Conservation (phyloP, 1,140 invertebrate species). For the Aphis craccivora region DNA sequence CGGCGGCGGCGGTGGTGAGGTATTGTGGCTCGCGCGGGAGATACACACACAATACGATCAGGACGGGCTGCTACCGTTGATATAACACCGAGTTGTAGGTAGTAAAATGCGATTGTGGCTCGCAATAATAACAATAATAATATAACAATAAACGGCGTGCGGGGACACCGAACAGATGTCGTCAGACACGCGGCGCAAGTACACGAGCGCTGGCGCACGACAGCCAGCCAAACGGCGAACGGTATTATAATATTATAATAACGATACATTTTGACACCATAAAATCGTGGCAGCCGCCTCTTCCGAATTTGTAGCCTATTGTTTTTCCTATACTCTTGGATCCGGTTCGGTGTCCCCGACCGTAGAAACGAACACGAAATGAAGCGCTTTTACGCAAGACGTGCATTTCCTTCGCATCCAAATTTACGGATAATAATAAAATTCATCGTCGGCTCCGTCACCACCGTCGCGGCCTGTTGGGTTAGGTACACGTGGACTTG, state of each 20-base stretch:
- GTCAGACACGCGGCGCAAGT: not conserved
- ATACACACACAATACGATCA: not conserved
- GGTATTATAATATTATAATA: not conserved
- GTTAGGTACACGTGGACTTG: not conserved
- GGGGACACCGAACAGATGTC: conserved; percentile 32
- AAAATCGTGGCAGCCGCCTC: not conserved
- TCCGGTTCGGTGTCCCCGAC: too few relatives aligned
- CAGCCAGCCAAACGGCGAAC: not conserved
- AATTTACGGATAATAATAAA: too few relatives aligned
- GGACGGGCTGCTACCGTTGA: not conserved
- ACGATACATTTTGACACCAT: not conserved
- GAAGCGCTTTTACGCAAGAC: too few relatives aligned
- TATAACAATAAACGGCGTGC: not conserved
- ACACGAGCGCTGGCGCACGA: not conserved
- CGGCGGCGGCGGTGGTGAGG: not conserved
- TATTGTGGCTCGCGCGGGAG: not conserved
- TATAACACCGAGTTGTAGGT: not conserved
- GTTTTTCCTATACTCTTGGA: not conserved
- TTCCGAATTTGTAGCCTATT: not conserved
- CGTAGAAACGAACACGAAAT: too few relatives aligned
- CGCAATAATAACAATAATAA: conserved; percentile 10
- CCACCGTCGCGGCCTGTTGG: too few relatives aligned
- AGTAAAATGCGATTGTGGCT: not conserved
- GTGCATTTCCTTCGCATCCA: too few relatives aligned
- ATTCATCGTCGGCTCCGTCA: not conserved